Evolutionary conservation across 2,797 vertebrate species (phyloP).

Genomic region (Myotis myotis): DNA sequence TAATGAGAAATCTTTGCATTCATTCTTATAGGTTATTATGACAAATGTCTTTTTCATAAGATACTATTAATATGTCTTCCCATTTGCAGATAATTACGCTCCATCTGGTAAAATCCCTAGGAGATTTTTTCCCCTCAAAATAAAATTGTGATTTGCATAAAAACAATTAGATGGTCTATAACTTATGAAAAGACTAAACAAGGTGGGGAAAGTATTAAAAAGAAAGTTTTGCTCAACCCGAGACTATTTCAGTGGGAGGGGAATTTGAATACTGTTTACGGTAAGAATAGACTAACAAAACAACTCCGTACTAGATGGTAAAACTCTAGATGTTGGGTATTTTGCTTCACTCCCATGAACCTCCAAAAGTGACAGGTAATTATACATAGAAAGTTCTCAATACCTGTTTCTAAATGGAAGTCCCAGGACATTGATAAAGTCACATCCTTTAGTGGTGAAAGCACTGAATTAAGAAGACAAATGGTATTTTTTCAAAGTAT

Average conservation of each 20-base stretch:
- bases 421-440: neutral
- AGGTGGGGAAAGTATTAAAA: neutral
- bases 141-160: constrained; percentile 47
- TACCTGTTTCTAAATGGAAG: neutral
- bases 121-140: neutral
- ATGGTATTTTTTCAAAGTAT: neutral
- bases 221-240: neutral
- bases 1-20: neutral
- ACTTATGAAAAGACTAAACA: neutral
- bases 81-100: constrained; percentile 53
- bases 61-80: neutral
- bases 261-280: neutral
- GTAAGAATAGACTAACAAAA: neutral
- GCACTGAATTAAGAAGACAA: neutral
- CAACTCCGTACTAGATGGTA: neutral
- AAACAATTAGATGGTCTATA: constrained; percentile 14
- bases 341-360: neutral
- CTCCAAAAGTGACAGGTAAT: neutral
- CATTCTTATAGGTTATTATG: neutral
- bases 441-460: neutral
- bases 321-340: neutral
- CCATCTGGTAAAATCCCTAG: constrained; percentile 38
- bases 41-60: constrained; percentile 42
- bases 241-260: neutral
- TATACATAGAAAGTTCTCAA: neutral